Evolutionary conservation across 2,888 invertebrate genomes (phyloP), one percentile per base, ranked within the genome.

Genomic region (Latheticus oryzae): DNA sequence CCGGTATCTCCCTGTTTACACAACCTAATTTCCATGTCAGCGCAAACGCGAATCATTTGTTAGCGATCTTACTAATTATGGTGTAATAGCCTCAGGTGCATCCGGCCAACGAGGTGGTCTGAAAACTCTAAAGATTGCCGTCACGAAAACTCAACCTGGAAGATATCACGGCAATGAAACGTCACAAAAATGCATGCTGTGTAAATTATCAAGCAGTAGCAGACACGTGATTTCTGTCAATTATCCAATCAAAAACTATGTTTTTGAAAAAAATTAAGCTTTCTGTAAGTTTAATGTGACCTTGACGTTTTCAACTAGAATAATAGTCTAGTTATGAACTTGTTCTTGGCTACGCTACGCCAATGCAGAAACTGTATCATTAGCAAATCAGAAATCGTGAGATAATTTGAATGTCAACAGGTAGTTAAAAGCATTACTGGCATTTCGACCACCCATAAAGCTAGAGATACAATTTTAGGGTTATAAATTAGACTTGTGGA

Each of bases 401-500:
- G 65, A 64, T 67, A 66, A 67, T 67, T 67, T 66, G 65, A 66
- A 67, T 67, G 67, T 67, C 66, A 66, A 67, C 66, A 65, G 60
- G 62, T 63, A 61, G 66, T 66, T 66, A 65, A 57, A 60, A 57
- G 60, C 58, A 57, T 61, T 56, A 60, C 57, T 47, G 59, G 51
- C 8, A 23, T 52, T 38, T 30, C 30, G 66, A 63, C 65, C 67
- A 67, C 67, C 65, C 65, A 67, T 28, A 26, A 17, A 19, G 37
- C 38, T 21, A 5, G 8, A 42, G 38, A 38, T 38, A 13, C 16
- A 35, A n/a, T n/a, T n/a, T n/a, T n/a, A n/a, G n/a, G n/a, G n/a
- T n/a, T n/a, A n/a, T n/a, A n/a, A n/a, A n/a, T n/a, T n/a, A n/a
- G n/a, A n/a, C n/a, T n/a, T n/a, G n/a, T n/a, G n/a, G n/a, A n/a